Evolutionary conservation across 2,888 invertebrate genomes (phyloP), one percentile per base, ranked within the genome.

Genomic region (Pheosia tremula): DNA sequence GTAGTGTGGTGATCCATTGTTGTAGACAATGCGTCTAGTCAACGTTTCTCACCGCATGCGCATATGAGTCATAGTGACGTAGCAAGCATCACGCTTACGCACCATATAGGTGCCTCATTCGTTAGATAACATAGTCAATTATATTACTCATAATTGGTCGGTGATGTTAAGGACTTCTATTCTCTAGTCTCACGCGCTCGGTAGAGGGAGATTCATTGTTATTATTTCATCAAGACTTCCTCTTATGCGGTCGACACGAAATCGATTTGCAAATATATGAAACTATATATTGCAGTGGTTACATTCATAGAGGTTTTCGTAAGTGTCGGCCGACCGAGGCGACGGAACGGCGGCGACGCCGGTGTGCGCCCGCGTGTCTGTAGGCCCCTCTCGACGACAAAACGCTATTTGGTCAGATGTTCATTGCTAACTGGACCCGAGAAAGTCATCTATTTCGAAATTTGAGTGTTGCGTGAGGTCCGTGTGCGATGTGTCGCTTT

Each of bases 371-470:
- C 74, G 79, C 75, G 71, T 74, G 79, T 79, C 77, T 74, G 68
- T 75, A 66, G 74, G 83, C 53, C 78, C 77, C 78, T 78, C 79
- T 78, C 81, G 73, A 69, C 77, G 72, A 67, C 72, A 75, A 67
- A 78, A 69, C 80, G 81, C 74, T 79, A 78, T 84, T 87, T 82
- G 85, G 84, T 84, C 84, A 87, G 81, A 82, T 85, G 80, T 78
- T 78, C 80, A 85, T 83, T 87, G 85, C 86, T 85, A 86, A 86
- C 85, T 90, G 87, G 85, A 85, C 83, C 84, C 86, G 87, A 87
- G 90, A 91, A 90, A 90, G 91, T 89, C 82, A 84, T 90, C 88
- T 89, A 90, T 93, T 90, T 91, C 86, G 89, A 91, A 90, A 90
- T 91, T 86, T 86, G 83, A 82, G 88, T 85, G 87, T 90, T 90